Percentiles rank a stretch among this genome's conserved stretches.
Conservation (phyloP, 2,113 vertebrate genomes). For the Corydoras maculifer region DNA sequence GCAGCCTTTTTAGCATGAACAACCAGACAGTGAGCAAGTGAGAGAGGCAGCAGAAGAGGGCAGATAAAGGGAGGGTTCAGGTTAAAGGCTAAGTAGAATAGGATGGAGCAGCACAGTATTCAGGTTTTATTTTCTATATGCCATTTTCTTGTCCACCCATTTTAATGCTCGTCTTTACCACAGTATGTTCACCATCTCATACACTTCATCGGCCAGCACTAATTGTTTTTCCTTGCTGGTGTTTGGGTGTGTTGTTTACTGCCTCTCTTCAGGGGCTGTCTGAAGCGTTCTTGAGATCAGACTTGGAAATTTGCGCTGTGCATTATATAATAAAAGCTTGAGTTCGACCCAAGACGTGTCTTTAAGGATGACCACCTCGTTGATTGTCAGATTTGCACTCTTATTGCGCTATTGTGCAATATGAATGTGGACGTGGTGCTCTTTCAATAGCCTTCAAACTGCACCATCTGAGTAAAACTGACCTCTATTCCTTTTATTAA, state of each 20-base stretch:
- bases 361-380: not conserved
- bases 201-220: not conserved
- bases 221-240: conserved; percentile 15
- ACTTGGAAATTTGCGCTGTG: no score
- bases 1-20: conserved; percentile 48
- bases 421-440: no score
- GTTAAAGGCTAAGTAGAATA: conserved; percentile 19
- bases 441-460: no score
- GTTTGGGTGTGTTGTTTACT: conserved; percentile 13
- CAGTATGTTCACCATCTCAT: no score
- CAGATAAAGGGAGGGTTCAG: conserved; percentile 7
- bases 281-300: not conserved
- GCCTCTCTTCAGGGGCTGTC: conserved; percentile 9
- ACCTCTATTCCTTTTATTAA: no score
- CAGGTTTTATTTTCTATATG: not conserved
- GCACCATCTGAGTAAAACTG: no score
- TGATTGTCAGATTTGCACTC: no score
- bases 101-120: not conserved
- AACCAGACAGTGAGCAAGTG: conserved; percentile 30
- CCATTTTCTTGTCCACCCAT: not conserved
- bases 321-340: no score
- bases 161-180: not conserved
- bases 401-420: no score
- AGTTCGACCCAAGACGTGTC: not conserved
- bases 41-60: conserved; percentile 14